These are phyloP conservation scores for Brachyopa scutellaris DNA, from an alignment of 2,888 invertebrate genomes.

Conservation along the genomic window DNA sequence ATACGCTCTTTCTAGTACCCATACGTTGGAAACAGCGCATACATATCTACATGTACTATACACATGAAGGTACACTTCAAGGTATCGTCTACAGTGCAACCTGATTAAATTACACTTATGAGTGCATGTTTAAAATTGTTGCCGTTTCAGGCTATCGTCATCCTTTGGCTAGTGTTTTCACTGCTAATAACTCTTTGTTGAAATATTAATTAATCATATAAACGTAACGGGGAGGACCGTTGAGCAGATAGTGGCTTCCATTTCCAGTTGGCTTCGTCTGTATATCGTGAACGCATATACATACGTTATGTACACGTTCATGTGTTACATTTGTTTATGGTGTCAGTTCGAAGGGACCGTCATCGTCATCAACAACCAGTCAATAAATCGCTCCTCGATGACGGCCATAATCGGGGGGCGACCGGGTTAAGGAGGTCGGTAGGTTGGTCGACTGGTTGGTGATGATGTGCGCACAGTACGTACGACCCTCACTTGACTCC, in stretches of 20 bases:
- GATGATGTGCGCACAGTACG: conserved; percentile 16
- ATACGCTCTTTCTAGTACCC: background rate
- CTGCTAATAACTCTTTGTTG: conserved; percentile 67
- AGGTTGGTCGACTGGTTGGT: background rate
- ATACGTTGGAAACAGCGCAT: too few species aligned
- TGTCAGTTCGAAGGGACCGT: conserved; percentile 36
- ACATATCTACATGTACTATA: too few species aligned
- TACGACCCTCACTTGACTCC: conserved; percentile 37
- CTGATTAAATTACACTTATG: conserved; percentile 65
- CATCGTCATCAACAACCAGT: conserved; percentile 54
- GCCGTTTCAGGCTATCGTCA: conserved; percentile 15
- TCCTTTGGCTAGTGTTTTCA: conserved; percentile 31
- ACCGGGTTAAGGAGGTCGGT: conserved; percentile 5
- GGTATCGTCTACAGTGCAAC: conserved; percentile 46
- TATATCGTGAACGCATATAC: background rate
- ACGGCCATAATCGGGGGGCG: conserved; percentile 58
- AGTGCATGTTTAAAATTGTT: too few species aligned
- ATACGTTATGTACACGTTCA: too few species aligned
- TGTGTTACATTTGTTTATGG: conserved; percentile 36
- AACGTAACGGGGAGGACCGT: conserved; percentile 66
- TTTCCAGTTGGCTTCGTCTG: conserved; percentile 19
- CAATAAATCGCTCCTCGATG: conserved; percentile 61
- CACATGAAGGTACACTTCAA: too few species aligned
- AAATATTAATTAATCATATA: conserved; percentile 70
- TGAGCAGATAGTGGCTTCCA: conserved; percentile 66